Evolutionary conservation across 2,113 vertebrate species (phyloP).

Genomic region (Axis porcinus): DNA sequence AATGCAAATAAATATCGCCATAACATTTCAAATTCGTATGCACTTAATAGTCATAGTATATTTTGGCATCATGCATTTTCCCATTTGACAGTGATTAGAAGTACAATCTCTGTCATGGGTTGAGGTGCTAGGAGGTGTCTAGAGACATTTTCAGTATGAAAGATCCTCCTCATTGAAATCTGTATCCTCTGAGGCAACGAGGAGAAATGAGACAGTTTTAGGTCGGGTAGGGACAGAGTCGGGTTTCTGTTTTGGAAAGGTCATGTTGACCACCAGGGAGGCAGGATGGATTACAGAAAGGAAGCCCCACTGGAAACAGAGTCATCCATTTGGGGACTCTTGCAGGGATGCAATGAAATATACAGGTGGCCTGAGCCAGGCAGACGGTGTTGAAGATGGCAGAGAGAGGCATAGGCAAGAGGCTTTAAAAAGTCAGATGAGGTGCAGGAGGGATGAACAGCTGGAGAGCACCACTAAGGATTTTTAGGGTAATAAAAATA

Average conservation of each 20-base stretch:
- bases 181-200: not conserved
- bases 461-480: not conserved
- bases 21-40: not conserved
- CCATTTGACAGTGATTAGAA: not conserved
- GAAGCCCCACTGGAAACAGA: not conserved
- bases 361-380: not conserved
- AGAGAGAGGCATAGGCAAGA: not conserved
- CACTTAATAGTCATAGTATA: not conserved
- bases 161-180: not conserved
- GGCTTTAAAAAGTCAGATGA: not conserved
- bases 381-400: not conserved
- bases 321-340: not conserved
- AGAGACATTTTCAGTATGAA: not conserved
- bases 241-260: not conserved
- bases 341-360: not conserved
- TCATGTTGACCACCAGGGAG: not conserved
- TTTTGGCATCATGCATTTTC: not conserved
- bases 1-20: slow-evolving; percentile 17
- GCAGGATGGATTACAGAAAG: not conserved
- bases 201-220: not conserved
- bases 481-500: not conserved
- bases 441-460: not conserved
- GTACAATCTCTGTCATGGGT: not conserved
- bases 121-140: not conserved
- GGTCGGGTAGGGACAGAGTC: not conserved